A percentile compares a stretch with the other conserved stretches of the same genome.
Conservation (phyloP, 1,140 invertebrate genomes). For the Lordiphosa stackelbergi region DNA sequence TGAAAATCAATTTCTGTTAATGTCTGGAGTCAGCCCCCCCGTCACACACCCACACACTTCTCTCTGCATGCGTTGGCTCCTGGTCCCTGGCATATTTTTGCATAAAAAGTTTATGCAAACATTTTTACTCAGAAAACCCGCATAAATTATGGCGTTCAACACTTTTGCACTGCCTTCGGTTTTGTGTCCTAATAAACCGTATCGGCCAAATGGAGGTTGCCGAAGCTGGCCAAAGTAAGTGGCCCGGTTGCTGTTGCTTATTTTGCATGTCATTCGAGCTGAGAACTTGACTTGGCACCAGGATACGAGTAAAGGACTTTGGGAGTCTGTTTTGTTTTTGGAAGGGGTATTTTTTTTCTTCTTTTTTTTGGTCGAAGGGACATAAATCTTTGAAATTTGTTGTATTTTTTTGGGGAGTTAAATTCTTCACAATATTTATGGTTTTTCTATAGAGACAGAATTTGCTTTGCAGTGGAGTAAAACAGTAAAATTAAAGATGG, state of each 20-base stretch:
- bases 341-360: no score
- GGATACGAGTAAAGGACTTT: conserved; percentile 3
- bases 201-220: conserved; percentile 37
- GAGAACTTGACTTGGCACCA: conserved; percentile 31
- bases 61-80: conserved; percentile 23
- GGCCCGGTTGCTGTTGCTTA: conserved; percentile 33
- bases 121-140: conserved; percentile 49
- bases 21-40: conserved; percentile 24
- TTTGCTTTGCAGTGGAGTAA: no score
- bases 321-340: background rate
- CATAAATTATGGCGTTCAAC: conserved; percentile 39
- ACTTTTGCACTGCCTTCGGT: conserved; percentile 22
- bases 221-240: conserved; percentile 12
- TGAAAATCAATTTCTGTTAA: conserved; percentile 73
- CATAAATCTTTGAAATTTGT: no score
- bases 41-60: background rate
- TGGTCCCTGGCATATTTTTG: conserved; percentile 45
- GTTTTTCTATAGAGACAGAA: conserved; percentile 16
- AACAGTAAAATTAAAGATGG: no score
- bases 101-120: conserved; percentile 55
- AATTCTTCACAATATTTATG: conserved; percentile 12
- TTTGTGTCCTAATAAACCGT: conserved; percentile 45
- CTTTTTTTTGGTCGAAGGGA: no score
- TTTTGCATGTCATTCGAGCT: conserved; percentile 52
- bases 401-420: no score